A percentile compares a stretch with the other conserved stretches of the same genome.
Conservation (phyloP, 2,797 vertebrate species). For the Enteromius fasciolatus region DNA sequence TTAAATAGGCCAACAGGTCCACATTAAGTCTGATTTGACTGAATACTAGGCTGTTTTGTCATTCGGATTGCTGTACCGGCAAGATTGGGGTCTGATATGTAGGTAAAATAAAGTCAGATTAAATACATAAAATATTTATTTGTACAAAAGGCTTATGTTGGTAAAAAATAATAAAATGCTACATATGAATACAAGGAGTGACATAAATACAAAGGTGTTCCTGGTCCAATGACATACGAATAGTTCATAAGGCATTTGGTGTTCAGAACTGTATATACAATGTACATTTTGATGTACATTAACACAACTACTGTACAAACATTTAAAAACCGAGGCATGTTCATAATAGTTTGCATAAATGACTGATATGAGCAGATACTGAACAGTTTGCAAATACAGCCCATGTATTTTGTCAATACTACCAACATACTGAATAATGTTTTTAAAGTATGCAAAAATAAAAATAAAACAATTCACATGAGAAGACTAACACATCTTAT, state of each 20-base stretch:
- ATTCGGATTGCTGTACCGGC: neutral
- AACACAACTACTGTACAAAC: slow-evolving; percentile 55
- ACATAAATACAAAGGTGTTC: slow-evolving; percentile 66
- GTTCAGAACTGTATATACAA: slow-evolving; percentile 75
- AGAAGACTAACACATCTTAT: neutral
- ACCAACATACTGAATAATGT: slow-evolving; percentile 32
- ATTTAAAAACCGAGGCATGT: slow-evolving; percentile 41
- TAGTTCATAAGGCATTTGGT: slow-evolving; percentile 79
- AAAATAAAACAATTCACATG: neutral
- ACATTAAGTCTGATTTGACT: neutral
- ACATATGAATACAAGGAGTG: slow-evolving; percentile 78
- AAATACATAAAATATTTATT: slow-evolving; percentile 88
- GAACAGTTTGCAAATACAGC: slow-evolving; percentile 34
- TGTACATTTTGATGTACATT: slow-evolving; percentile 52
- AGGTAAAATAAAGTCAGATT: slow-evolving; percentile 25
- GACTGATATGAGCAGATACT: slow-evolving; percentile 50
- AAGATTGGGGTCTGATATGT: neutral
- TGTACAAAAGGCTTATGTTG: slow-evolving; percentile 78
- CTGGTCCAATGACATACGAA: slow-evolving; percentile 62
- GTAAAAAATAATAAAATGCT: slow-evolving; percentile 78
- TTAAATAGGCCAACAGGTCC: neutral
- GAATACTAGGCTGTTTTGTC: neutral
- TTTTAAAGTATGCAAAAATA: neutral
- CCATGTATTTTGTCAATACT: slow-evolving; percentile 31
- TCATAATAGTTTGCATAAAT: slow-evolving; percentile 65